phyloP scores from a whole-genome alignment of 2,797 vertebrate genomes.

The Macroramphosus scolopax region DNA sequence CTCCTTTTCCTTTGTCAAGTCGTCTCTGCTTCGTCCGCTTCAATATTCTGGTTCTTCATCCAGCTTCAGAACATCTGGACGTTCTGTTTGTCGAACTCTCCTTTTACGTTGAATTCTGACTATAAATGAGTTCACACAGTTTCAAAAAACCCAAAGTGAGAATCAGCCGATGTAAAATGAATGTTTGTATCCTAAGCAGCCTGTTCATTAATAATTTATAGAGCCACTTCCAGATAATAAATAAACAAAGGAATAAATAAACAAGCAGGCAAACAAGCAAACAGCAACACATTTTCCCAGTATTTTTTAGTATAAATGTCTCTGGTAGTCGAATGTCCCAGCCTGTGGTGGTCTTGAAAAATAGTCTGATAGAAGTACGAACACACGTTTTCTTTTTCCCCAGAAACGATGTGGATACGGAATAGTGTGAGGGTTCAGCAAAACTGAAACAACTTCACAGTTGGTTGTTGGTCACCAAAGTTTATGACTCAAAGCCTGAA shows the following conservation, averaged over 20 bases:
- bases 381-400: constrained; percentile 34
- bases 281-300: constrained; percentile 72
- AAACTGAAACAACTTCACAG: constrained; percentile 20
- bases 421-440: constrained; percentile 33
- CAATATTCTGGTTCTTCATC: constrained; percentile 2
- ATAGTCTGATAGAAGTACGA: constrained; percentile 53
- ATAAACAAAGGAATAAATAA: constrained; percentile 85
- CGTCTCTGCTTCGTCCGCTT: constrained; percentile 15
- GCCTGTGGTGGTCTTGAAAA: constrained; percentile 56
- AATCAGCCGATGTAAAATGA: constrained; percentile 54
- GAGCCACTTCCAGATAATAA: constrained; percentile 78
- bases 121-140: too few relatives aligned
- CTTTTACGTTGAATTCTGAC: too few relatives aligned
- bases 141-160: constrained; percentile 13
- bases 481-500: constrained; percentile 27
- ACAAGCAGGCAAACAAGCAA: constrained; percentile 80
- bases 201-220: constrained; percentile 77
- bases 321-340: constrained; percentile 23
- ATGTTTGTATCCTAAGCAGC: constrained; percentile 61
- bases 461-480: constrained; percentile 30
- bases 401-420: constrained; percentile 40
- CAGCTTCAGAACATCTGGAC: too few relatives aligned
- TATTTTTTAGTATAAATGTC: constrained; percentile 65
- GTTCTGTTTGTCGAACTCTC: too few relatives aligned
- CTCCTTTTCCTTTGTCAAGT: constrained; percentile 5